A percentile compares a stretch with the other conserved stretches of the same genome.
Conservation (phyloP, 2,888 invertebrate genomes). For the Gibbula magus region DNA sequence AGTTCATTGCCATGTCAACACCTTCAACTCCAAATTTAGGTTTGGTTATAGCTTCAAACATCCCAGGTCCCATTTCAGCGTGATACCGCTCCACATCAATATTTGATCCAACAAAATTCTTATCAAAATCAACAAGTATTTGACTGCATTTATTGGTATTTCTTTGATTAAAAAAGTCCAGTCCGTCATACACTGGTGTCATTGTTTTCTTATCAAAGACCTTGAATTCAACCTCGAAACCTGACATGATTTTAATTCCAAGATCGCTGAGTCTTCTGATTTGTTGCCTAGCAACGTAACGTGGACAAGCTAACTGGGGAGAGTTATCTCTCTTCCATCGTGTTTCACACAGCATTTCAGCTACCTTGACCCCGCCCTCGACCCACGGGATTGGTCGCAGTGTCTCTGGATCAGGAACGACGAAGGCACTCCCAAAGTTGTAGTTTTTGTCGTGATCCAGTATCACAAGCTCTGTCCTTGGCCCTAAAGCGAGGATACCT, state of each 20-base stretch:
- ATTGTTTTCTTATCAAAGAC: not conserved
- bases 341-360: not conserved
- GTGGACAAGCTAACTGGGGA: not conserved
- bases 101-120: not conserved
- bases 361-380: not conserved
- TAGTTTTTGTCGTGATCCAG: not conserved
- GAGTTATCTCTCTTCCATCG: not conserved
- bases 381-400: slow-evolving; percentile 1
- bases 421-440: not conserved
- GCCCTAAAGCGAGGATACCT: not conserved
- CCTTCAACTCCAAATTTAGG: slow-evolving; percentile 2
- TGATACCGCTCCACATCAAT: not conserved
- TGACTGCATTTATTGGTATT: not conserved
- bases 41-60: not conserved
- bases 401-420: not conserved
- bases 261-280: not conserved
- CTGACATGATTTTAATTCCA: not conserved
- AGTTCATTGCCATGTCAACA: not conserved
- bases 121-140: not conserved
- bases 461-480: not conserved
- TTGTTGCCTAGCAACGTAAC: not conserved
- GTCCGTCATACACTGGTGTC: not conserved
- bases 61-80: not conserved
- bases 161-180: not conserved
- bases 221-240: slow-evolving; percentile 7